Evolutionary conservation across 2,888 invertebrate genomes (phyloP).

Genomic region (Hyppa rectilinea): DNA sequence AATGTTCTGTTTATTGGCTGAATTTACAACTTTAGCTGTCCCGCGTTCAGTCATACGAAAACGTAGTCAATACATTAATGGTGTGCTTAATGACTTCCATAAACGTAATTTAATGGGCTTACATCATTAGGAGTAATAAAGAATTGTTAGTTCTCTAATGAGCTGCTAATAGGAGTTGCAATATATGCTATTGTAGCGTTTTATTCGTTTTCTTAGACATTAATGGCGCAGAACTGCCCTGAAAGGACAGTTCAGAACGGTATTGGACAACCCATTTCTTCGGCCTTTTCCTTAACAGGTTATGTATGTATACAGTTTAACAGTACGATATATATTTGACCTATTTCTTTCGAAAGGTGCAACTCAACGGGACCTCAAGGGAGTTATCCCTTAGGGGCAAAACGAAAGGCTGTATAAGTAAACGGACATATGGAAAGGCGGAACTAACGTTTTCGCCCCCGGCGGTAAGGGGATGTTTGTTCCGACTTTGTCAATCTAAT

Average conservation of each 20-base stretch:
- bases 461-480: slow-evolving; percentile 30
- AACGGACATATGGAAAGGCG: slow-evolving; percentile 13
- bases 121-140: slow-evolving; percentile 29
- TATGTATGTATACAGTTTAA: background rate
- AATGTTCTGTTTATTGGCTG: slow-evolving; percentile 35
- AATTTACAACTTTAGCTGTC: slow-evolving; percentile 27
- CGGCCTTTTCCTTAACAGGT: background rate
- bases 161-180: slow-evolving; percentile 15
- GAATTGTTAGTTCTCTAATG: slow-evolving; percentile 13
- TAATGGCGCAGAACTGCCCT: background rate
- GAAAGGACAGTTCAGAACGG: background rate
- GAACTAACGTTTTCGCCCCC: slow-evolving; percentile 20
- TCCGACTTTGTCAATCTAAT: slow-evolving; percentile 25
- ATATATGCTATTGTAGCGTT: background rate
- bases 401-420: slow-evolving; percentile 7
- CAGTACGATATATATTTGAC: slow-evolving; percentile 24
- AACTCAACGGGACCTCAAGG: slow-evolving; percentile 15
- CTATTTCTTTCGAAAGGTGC: slow-evolving; percentile 27
- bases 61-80: slow-evolving; percentile 38
- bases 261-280: too few species aligned
- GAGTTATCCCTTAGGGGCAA: slow-evolving; percentile 2
- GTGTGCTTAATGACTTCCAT: slow-evolving; percentile 41
- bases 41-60: slow-evolving; percentile 44
- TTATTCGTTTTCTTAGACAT: slow-evolving; percentile 7
- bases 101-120: slow-evolving; percentile 40